Evolutionary conservation across 2,888 invertebrate genomes (phyloP), one percentile per base, ranked within the genome.

Genomic region (Drosophila atripex): DNA sequence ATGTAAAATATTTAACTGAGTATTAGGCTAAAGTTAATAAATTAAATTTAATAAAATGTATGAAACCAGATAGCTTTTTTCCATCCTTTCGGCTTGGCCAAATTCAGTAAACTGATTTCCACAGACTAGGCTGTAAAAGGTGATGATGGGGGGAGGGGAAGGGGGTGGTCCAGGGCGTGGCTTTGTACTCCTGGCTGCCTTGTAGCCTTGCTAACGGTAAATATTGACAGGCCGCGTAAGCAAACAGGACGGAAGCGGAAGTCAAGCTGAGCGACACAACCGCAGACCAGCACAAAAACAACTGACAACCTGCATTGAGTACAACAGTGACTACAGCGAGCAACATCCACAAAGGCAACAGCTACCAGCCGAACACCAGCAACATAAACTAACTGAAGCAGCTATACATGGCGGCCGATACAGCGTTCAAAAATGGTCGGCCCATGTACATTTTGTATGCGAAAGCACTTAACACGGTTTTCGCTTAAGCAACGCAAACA

Each of bases 11-110:
- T 76, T 88, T 87, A 85, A 83, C 73, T 71, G 78, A 77, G 73
- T 41, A 39, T n/a, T 80, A 76, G 84, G 78, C 53, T 66, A 74
- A 71, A 70, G 69, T 69, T 61, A 68, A 75, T 73, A 57, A 90
- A 83, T 78, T 77, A 73, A 88, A 89, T 79, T 80, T 83, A 86
- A 90, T 86, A 90, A 90, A 89, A 79, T 89, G 89, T 89, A 89
- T 79, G 79, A 83, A 78, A 76, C 72, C 73, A 74, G 72, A 41
- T 49, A n/a, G n/a, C 35, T 1, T n/a, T 35, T n/a, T 11, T 32
- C 12, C 1, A n/a, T 35, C 1, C 12, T 32, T 32, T 23, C 5
- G 8, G 16, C 28, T 8, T 18, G 28, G 18, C 49, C 50, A 64
- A 63, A 61, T 45, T 64, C 52, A 58, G 78, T 73, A 64, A 71